Percentiles rank a stretch among this genome's conserved stretches.
Conservation (phyloP, 2,113 vertebrate genomes). For the Gymnobelideus leadbeateri region DNA sequence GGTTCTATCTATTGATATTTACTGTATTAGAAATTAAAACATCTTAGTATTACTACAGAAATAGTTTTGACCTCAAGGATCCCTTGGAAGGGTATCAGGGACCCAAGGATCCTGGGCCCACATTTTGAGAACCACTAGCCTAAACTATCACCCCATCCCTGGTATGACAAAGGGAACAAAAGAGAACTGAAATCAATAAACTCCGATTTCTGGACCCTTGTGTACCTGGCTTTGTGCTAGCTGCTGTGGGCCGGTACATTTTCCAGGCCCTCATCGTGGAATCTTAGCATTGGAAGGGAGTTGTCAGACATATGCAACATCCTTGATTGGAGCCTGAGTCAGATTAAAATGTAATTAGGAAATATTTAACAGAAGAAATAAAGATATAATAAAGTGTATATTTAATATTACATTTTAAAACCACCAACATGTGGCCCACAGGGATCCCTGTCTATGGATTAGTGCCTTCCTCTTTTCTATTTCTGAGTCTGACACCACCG, state of each 20-base stretch:
- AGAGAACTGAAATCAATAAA: not conserved
- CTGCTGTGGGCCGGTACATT: not conserved
- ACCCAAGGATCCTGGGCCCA: not conserved
- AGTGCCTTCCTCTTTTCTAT: not conserved
- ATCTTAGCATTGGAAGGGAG: not conserved
- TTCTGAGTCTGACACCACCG: not conserved
- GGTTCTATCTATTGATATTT: not conserved
- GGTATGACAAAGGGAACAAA: not conserved
- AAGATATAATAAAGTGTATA: not conserved
- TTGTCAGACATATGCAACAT: not conserved
- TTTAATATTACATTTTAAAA: not conserved
- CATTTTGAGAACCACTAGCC: not conserved
- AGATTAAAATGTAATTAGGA: not conserved
- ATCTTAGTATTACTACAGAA: not conserved
- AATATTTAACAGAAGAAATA: not conserved
- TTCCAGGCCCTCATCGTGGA: not conserved
- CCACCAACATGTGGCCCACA: not conserved
- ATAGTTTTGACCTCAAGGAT: not conserved
- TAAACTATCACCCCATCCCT: not conserved
- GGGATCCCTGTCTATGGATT: not conserved
- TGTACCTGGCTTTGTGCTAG: not conserved
- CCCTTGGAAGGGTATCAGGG: not conserved
- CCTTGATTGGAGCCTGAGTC: not conserved
- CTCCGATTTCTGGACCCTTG: not conserved
- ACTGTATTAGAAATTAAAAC: not conserved